A percentile compares a stretch with the other conserved stretches of the same genome.
phyloP scores from a whole-genome alignment of 2,888 invertebrate species.

The Xanthorhoe designata region DNA sequence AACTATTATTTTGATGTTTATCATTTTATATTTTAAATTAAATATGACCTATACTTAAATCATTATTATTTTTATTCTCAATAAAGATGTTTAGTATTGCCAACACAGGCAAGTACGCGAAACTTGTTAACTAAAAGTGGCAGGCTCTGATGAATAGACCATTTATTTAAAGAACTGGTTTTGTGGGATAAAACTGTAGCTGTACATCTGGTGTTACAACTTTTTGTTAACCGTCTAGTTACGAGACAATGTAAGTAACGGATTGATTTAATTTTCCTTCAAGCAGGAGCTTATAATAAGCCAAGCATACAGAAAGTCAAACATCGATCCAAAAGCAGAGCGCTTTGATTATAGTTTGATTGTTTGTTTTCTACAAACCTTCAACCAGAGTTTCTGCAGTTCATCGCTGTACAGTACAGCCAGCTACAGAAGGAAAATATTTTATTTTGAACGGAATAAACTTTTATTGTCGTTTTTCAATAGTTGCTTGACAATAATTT shows the following conservation, averaged over 20 bases:
- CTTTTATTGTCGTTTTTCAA: too few relatives aligned
- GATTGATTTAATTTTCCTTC: not conserved
- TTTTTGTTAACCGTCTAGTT: slow-evolving; percentile 25
- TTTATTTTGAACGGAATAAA: too few relatives aligned
- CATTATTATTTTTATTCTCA: too few relatives aligned
- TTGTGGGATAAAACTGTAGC: slow-evolving; percentile 32
- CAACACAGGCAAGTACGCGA: too few relatives aligned
- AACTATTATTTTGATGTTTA: too few relatives aligned
- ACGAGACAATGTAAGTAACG: not conserved
- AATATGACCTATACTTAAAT: too few relatives aligned
- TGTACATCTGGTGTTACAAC: slow-evolving; percentile 33
- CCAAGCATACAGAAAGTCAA: not conserved
- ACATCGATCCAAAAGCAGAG: not conserved
- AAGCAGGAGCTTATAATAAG: not conserved
- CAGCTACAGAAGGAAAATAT: too few relatives aligned
- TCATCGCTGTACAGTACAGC: not conserved
- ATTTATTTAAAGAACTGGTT: slow-evolving; percentile 41
- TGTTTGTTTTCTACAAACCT: not conserved
- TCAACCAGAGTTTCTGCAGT: not conserved
- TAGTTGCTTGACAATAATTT: too few relatives aligned
- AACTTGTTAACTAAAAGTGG: slow-evolving; percentile 31
- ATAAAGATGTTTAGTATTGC: too few relatives aligned
- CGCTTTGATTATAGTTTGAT: not conserved
- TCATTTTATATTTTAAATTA: too few relatives aligned
- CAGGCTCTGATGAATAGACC: slow-evolving; percentile 37